These are phyloP conservation scores for Melospiza georgiana DNA, from an alignment of 2,113 vertebrate species.

Conservation along the genomic window DNA sequence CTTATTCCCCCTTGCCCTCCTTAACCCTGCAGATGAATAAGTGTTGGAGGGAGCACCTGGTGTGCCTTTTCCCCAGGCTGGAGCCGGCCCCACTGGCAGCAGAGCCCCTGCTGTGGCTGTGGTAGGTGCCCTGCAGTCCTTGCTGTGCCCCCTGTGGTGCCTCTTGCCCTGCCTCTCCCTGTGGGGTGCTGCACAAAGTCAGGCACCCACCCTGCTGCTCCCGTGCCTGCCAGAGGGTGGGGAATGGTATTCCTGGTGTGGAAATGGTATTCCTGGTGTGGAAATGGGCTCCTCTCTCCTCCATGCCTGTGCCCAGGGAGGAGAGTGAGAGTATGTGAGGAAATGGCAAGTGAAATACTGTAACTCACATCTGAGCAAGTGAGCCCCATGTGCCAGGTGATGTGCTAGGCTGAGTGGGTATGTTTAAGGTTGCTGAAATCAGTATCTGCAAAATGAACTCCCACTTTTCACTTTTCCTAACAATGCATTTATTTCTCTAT, in stretches of 20 bases:
- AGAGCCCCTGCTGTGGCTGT: not conserved
- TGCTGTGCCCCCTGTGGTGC: not conserved
- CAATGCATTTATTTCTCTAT: not conserved
- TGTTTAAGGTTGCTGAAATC: not conserved
- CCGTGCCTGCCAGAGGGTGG: not conserved
- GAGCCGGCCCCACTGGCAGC: fast-evolving
- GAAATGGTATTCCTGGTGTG: not conserved
- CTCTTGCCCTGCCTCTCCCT: not conserved
- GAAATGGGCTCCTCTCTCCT: not conserved
- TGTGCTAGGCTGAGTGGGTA: not conserved
- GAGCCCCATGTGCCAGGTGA: not conserved
- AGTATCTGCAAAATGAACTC: not conserved
- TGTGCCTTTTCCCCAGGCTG: not conserved
- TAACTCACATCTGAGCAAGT: not conserved
- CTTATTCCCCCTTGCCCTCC: not conserved
- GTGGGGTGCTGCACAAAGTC: fast-evolving
- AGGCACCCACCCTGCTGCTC: not conserved
- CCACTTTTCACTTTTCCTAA: not conserved
- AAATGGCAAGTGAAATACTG: not conserved
- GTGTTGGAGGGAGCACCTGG: not conserved
- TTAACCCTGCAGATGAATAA: not conserved
- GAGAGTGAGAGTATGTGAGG: fast-evolving
- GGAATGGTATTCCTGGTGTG: not conserved
- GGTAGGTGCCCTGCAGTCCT: fast-evolving
- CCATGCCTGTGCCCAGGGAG: fast-evolving